These are phyloP conservation scores for Sebastes glaucus DNA, from an alignment of 2,797 vertebrate species.

Conservation along the genomic window DNA sequence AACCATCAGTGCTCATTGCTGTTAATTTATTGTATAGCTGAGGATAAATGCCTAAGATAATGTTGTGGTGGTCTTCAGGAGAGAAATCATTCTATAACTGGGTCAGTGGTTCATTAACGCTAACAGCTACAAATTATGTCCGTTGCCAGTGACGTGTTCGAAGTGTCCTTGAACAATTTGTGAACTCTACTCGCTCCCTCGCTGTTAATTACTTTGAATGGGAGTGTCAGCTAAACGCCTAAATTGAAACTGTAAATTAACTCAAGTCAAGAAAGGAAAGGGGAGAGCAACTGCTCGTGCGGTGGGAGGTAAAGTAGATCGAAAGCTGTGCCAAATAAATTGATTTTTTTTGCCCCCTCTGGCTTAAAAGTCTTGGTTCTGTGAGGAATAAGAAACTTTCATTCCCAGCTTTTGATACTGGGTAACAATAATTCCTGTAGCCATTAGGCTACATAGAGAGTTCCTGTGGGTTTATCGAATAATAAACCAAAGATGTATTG, in stretches of 20 bases:
- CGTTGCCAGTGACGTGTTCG: background rate
- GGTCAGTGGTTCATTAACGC: slow-evolving; percentile 20
- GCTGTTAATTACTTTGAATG: slow-evolving; percentile 6
- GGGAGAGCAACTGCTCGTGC: background rate
- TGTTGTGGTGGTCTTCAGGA: background rate
- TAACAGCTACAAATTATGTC: background rate
- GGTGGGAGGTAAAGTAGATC: background rate
- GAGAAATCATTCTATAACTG: background rate
- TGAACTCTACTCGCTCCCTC: background rate
- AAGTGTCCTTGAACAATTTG: slow-evolving; percentile 29
- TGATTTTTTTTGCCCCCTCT: background rate
- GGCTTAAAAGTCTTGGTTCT: background rate
- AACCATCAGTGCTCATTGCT: background rate
- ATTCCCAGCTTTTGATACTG: background rate
- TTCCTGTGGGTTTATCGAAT: slow-evolving; percentile 21
- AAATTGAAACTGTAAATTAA: slow-evolving; percentile 36
- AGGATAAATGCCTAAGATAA: background rate
- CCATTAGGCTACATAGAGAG: slow-evolving; percentile 10
- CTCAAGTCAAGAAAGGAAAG: slow-evolving; percentile 1
- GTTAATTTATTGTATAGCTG: background rate
- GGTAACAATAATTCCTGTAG: slow-evolving; percentile 9
- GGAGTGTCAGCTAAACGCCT: slow-evolving; percentile 1
- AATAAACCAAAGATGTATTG: slow-evolving; percentile 39
- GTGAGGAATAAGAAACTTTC: slow-evolving; percentile 5
- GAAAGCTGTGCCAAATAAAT: slow-evolving; percentile 10